A percentile compares a stretch with the other conserved stretches of the same genome.
Evolutionary conservation across 2,113 vertebrate genomes (phyloP).

Genomic region (Erythrocercus mccallii): DNA sequence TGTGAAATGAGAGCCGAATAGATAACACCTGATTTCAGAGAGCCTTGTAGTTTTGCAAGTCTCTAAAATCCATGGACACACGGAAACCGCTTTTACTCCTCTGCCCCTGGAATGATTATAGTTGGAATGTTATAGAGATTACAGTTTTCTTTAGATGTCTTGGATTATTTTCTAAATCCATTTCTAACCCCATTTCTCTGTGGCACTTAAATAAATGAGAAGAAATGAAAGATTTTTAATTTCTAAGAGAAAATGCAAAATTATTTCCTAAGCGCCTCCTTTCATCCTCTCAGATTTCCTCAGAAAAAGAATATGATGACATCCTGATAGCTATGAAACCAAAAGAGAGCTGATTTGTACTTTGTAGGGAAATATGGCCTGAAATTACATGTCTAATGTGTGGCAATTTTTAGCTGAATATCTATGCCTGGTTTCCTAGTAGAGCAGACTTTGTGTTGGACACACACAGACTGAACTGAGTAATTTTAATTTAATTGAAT

Average conservation of each 20-base stretch:
- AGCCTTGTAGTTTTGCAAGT: background rate
- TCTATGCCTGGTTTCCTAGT: conserved; percentile 13
- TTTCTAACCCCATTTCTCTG: conserved; percentile 6
- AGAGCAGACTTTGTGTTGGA: conserved; percentile 10
- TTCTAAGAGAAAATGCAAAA: conserved; percentile 28
- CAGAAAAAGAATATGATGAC: background rate
- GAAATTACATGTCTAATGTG: conserved; percentile 42
- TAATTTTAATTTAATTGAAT: conserved; percentile 54
- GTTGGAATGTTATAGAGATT: background rate
- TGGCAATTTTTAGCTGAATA: conserved; percentile 36
- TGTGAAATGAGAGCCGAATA: conserved; percentile 30
- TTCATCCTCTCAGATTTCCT: background rate
- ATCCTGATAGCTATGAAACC: background rate
- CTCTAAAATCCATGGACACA: background rate
- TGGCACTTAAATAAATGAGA: conserved; percentile 18
- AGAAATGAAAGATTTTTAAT: conserved; percentile 38
- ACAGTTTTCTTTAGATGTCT: conserved; percentile 25
- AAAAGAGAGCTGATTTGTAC: background rate
- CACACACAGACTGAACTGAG: conserved; percentile 19
- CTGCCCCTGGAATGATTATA: background rate
- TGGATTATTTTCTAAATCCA: conserved; percentile 42
- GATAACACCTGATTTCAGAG: conserved; percentile 29
- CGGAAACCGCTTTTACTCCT: background rate
- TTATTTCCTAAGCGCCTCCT: conserved; percentile 1
- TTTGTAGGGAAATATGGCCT: conserved; percentile 32